Evolutionary conservation across 2,113 vertebrate species (phyloP), one percentile per base, ranked within the genome.

Genomic region (Poeciliopsis retropinna): DNA sequence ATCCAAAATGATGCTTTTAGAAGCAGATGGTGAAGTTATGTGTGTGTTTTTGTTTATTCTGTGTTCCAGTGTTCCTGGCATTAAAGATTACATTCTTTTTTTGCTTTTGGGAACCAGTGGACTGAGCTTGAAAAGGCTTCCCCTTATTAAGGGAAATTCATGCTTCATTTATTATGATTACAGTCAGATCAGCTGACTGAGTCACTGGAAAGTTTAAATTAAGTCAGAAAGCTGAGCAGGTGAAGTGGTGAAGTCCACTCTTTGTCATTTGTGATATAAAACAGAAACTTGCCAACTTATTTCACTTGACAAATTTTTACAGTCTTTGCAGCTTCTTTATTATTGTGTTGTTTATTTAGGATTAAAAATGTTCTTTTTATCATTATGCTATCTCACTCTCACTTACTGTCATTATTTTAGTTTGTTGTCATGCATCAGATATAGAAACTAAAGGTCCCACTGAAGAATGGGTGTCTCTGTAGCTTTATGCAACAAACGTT

Each of bases 81-180:
- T 87, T 82, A 81, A 79, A 89, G 87, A 86, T 81, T 67, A 25
- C 41, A 85, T 82, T 83, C 76, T 85, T 91, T 89, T 71, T 70
- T 76, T 83, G 89, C 67, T 89, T 86, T 92, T 85, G 89, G 80
- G 81, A 92, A 90, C 80, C 85, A 91, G 90, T 88, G 87, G 91
- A 77, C 60, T 65, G 91, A 92, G 85, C 81, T 78, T 72, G 72
- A 87, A 76, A 85, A 80, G 89, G 81, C 75, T 88, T 92, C 80
- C 87, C 72, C 77, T 64, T 87, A 85, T 89, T 81, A 84, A 83
- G 67, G 79, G 67, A 77, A 80, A 66, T 67, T n/a, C 76, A 91
- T 67, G 87, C 81, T 85, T 92, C 92, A 92, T 93, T 95, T 88
- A 87, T 83, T 79, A 44, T 91, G 86, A 89, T 85, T 89, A 78